phyloP scores from a whole-genome alignment of 1,140 invertebrate species.

The Drosophila rhopaloa region DNA sequence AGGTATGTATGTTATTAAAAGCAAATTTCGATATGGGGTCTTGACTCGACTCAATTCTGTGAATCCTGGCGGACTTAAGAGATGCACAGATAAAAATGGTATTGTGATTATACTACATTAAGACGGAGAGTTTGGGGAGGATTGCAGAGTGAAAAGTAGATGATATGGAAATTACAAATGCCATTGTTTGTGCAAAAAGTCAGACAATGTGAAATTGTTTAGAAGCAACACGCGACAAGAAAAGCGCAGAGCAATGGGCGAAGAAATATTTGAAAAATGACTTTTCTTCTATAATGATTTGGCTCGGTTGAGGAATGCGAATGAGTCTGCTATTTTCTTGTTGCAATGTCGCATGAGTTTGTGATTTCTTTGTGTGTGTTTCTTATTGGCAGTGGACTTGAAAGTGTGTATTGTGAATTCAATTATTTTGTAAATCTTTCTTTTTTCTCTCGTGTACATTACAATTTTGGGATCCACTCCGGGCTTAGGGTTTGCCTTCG shows the following conservation, averaged over 20 bases:
- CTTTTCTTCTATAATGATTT: slow-evolving; percentile 22
- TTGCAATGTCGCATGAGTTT: slow-evolving; percentile 47
- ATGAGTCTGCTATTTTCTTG: slow-evolving; percentile 45
- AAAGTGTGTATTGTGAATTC: slow-evolving; percentile 38
- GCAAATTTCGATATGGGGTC: not conserved
- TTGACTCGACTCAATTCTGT: slow-evolving; percentile 38
- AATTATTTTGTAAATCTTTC: slow-evolving; percentile 36
- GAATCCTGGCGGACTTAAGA: slow-evolving; percentile 7
- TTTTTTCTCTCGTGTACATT: slow-evolving; percentile 65
- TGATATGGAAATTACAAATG: slow-evolving; percentile 51
- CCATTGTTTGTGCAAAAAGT: slow-evolving; percentile 34
- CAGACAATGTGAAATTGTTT: slow-evolving; percentile 43
- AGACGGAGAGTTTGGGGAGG: not conserved
- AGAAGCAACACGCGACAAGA: slow-evolving; percentile 27
- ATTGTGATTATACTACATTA: slow-evolving; percentile 10
- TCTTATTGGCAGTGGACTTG: slow-evolving; percentile 17
- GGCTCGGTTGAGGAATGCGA: slow-evolving; percentile 10
- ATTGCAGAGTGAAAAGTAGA: slow-evolving; percentile 20
- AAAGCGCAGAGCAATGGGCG: slow-evolving; percentile 22
- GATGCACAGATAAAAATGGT: slow-evolving; percentile 26
- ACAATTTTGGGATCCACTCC: slow-evolving; percentile 77
- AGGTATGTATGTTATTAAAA: not conserved
- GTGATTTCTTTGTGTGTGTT: slow-evolving; percentile 30
- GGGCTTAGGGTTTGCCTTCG: slow-evolving; percentile 58
- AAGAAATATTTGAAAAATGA: slow-evolving; percentile 35